These are phyloP conservation scores for Nomada flava DNA, from an alignment of 2,888 invertebrate genomes.

Conservation along the genomic window DNA sequence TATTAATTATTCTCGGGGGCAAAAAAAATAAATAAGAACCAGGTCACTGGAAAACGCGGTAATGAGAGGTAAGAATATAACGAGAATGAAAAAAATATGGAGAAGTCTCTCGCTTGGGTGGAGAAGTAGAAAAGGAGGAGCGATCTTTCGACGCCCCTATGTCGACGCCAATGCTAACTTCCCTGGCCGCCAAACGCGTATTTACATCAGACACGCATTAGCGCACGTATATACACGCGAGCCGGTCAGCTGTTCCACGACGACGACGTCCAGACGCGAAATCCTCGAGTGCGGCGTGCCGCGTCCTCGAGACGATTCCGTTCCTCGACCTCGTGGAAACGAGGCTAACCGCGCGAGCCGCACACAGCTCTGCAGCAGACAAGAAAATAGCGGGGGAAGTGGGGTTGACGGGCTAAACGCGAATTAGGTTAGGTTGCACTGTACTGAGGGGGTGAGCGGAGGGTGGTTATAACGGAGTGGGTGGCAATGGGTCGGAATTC, in stretches of 20 bases:
- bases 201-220: slow-evolving; percentile 43
- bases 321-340: slow-evolving; percentile 73
- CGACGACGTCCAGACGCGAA: slow-evolving; percentile 53
- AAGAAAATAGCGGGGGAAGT: slow-evolving; percentile 66
- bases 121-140: not conserved
- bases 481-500: not conserved
- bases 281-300: slow-evolving; percentile 55
- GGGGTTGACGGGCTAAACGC: slow-evolving; percentile 55
- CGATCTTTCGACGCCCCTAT: not conserved
- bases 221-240: slow-evolving; percentile 36
- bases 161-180: slow-evolving; percentile 22
- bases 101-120: no score
- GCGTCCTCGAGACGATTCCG: slow-evolving; percentile 71
- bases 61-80: not conserved
- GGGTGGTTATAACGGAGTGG: not conserved
- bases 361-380: slow-evolving; percentile 54
- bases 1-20: slow-evolving; percentile 28
- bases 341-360: slow-evolving; percentile 68
- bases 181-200: slow-evolving; percentile 25
- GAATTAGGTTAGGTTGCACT: slow-evolving; percentile 59
- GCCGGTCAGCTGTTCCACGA: slow-evolving; percentile 57
- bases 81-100: not conserved
- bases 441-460: not conserved
- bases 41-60: slow-evolving; percentile 10
- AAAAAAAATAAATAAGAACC: slow-evolving; percentile 3